These are phyloP conservation scores for Rachycentron canadum DNA, from an alignment of 2,797 vertebrate genomes.

Conservation along the genomic window DNA sequence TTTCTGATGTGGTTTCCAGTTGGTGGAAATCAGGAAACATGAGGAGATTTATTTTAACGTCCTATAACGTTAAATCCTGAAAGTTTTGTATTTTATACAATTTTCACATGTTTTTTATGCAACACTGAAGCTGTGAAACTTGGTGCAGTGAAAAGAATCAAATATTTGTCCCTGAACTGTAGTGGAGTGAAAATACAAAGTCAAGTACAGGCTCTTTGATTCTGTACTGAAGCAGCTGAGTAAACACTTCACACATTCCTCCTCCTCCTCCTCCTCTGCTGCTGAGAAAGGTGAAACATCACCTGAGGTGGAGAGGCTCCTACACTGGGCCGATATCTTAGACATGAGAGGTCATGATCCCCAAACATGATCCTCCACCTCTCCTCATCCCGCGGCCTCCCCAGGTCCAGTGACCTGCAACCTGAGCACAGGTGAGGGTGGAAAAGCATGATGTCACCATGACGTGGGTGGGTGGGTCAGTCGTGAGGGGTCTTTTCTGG, in stretches of 20 bases:
- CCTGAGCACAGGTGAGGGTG: slow-evolving; percentile 67
- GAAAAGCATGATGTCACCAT: slow-evolving; percentile 42
- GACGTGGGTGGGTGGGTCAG: slow-evolving; percentile 13
- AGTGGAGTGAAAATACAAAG: background rate
- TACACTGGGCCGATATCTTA: slow-evolving; percentile 33
- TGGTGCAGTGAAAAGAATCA: background rate
- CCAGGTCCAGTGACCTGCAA: slow-evolving; percentile 61
- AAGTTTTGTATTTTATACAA: background rate
- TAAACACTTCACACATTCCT: background rate
- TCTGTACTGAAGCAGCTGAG: background rate
- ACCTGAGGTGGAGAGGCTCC: slow-evolving; percentile 30
- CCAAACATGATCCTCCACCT: slow-evolving; percentile 61
- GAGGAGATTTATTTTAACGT: background rate
- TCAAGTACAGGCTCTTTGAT: background rate
- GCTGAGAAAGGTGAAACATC: slow-evolving; percentile 13
- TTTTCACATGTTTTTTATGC: background rate
- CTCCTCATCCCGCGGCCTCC: background rate
- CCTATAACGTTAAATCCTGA: no score
- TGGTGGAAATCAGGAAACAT: background rate
- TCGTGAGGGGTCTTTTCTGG: slow-evolving; percentile 19
- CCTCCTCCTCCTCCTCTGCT: background rate
- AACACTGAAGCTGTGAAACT: background rate
- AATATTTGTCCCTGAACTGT: background rate
- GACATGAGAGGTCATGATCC: slow-evolving; percentile 52
- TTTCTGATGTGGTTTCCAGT: background rate